Percentiles rank a stretch among this genome's conserved stretches.
Evolutionary conservation across 2,797 vertebrate genomes (phyloP).

Genomic region (Lepilemur ruficaudatus): DNA sequence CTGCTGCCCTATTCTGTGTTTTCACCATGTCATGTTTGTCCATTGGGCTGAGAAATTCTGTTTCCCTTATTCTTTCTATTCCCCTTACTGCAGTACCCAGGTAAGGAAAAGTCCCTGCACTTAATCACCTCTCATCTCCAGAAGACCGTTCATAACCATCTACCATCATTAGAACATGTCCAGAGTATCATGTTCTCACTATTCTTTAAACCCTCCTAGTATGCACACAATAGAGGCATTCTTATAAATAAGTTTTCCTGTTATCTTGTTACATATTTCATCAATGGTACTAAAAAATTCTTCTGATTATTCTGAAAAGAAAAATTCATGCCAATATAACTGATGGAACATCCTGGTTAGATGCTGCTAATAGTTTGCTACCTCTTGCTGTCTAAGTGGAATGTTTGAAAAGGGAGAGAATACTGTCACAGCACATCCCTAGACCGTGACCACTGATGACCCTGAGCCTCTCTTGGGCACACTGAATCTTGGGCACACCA

Average conservation of each 20-base stretch:
- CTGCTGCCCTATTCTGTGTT: not conserved
- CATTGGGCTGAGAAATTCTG: not conserved
- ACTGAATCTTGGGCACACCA: not conserved
- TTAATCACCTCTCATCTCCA: not conserved
- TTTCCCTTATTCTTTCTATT: not conserved
- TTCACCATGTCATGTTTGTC: not conserved
- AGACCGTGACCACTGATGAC: too few species aligned
- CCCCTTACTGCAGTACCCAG: not conserved
- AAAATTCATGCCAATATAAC: not conserved
- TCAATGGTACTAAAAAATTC: not conserved
- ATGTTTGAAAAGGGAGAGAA: not conserved
- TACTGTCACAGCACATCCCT: accelerated
- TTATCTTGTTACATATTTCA: not conserved
- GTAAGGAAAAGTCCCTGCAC: not conserved
- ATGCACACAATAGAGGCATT: not conserved
- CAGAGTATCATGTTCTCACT: not conserved
- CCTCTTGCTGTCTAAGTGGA: not conserved
- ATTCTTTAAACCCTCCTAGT: not conserved
- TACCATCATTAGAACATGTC: not conserved
- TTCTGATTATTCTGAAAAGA: not conserved
- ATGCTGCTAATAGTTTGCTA: not conserved
- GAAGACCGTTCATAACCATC: not conserved
- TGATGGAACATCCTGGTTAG: not conserved
- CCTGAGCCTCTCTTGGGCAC: not conserved
- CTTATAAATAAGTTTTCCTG: not conserved